Conservation (phyloP, 2,113 vertebrate species). For the Marcusenius ussheri region DNA sequence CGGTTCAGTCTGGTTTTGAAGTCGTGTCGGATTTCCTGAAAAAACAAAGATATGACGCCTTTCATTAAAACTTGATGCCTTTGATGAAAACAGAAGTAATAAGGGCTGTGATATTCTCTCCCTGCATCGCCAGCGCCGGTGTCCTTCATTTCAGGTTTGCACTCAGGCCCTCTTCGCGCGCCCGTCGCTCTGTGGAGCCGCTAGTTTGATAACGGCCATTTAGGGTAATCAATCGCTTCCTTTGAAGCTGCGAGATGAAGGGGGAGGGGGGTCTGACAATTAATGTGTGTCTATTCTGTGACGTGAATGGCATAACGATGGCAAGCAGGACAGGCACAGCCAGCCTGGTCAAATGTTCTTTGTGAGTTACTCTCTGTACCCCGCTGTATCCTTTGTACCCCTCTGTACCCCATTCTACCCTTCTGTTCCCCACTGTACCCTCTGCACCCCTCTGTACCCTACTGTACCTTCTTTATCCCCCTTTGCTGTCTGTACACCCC, state of each 20-base stretch:
- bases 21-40: not conserved
- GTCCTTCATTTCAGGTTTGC: constrained; percentile 16
- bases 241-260: constrained; percentile 70
- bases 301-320: constrained; percentile 64
- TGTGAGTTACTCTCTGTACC: constrained; percentile 1
- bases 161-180: constrained; percentile 47
- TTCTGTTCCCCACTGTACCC: not conserved
- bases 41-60: not conserved
- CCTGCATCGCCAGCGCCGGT: not conserved
- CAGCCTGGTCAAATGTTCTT: constrained; percentile 52
- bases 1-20: not conserved
- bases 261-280: constrained; percentile 63
- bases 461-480: not conserved
- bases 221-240: constrained; percentile 67
- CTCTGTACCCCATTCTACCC: not conserved
- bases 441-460: not conserved
- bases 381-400: not conserved
- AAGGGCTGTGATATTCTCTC: not conserved
- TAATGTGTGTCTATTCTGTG: constrained; percentile 59
- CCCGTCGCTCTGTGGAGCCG: constrained; percentile 48
- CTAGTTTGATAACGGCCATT: constrained; percentile 70
- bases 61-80: not conserved
- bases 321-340: constrained; percentile 41
- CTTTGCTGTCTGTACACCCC: not conserved
- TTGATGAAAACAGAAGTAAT: not conserved